Evolutionary conservation across 2,888 invertebrate genomes (phyloP), one percentile per base, ranked within the genome.

Genomic region (Sesamia inferens): DNA sequence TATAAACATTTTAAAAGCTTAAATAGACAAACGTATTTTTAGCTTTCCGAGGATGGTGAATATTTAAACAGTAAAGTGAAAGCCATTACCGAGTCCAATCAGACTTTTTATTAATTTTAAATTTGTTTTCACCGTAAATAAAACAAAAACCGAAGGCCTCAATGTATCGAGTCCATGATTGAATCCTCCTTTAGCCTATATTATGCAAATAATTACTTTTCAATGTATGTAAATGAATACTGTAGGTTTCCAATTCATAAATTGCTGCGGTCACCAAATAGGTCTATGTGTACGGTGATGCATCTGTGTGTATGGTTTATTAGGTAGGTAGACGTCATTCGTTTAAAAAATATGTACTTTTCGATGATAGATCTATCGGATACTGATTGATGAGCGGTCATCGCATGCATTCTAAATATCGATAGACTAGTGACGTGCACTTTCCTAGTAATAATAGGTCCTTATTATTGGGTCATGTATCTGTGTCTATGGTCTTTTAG

Each of bases 281-380:
- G 47, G 39, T 62, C 0, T 55, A 54, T 42, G 22, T 55, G 7
- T 68, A 63, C 72, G 19, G n/a, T 39, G 42, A 42, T 70, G 44
- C 22, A 22, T 13, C n/a, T 55, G 14, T 31, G 22, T 54, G 24
- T 58, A 78, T 68, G 24, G 76, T 19, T 11, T 42, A 48, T 48
- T 19, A 44, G 68, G 48, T 19, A 44, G 68, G 48, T 19, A 44
- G 68, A 63, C 79, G 70, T 79, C 70, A 69, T 76, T 75, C 71
- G 79, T 81, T 79, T 82, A 83, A 58, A 76, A 77, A 82, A 79
- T 75, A 80, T 74, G 31, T 31, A 31, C 31, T 79, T 65, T 71
- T 69, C 76, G 74, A 82, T 86, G 79, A 78, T 78, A 74, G 65
- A 63, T 68, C 76, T 76, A 77, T 85, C 78, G 81, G 83, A 86